Evolutionary conservation across 2,797 vertebrate genomes (phyloP).

Genomic region (Jordanella pulchra): DNA sequence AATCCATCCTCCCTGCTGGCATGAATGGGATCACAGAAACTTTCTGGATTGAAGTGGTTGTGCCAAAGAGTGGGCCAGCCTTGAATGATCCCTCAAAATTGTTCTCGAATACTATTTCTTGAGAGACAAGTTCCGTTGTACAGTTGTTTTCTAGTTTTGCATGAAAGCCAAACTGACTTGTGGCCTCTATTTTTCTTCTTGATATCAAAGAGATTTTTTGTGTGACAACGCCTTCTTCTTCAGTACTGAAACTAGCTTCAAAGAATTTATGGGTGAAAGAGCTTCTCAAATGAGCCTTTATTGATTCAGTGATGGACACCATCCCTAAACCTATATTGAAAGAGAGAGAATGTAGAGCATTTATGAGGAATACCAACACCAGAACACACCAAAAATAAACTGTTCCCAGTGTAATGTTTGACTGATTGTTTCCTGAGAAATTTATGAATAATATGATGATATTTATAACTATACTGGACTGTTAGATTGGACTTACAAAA

Average conservation of each 20-base stretch:
- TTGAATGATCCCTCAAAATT: slow-evolving; percentile 78
- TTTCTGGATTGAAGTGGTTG: slow-evolving; percentile 73
- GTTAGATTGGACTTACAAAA: background rate
- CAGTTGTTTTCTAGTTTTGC: slow-evolving; percentile 74
- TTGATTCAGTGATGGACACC: slow-evolving; percentile 70
- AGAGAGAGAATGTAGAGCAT: slow-evolving; percentile 9
- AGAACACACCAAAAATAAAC: background rate
- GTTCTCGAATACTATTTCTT: slow-evolving; percentile 71
- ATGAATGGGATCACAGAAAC: slow-evolving; percentile 70
- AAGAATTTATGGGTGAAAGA: slow-evolving; percentile 85
- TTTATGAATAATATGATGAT: no score
- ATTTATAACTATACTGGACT: no score
- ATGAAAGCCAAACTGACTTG: slow-evolving; percentile 81
- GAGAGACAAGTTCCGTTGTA: slow-evolving; percentile 67
- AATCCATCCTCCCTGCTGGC: slow-evolving; percentile 77
- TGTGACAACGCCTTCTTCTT: slow-evolving; percentile 68
- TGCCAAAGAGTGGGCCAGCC: slow-evolving; percentile 79
- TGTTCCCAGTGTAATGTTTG: no score
- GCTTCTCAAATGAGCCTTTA: slow-evolving; percentile 77
- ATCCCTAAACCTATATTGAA: slow-evolving; percentile 83
- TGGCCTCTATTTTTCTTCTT: slow-evolving; percentile 76
- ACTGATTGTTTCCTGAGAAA: no score
- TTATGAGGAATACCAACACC: background rate
- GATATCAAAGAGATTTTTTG: slow-evolving; percentile 70
- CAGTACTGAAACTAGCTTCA: slow-evolving; percentile 79